These are phyloP conservation scores for Pteruthius melanotis DNA, from an alignment of 2,113 vertebrate genomes.

Conservation along the genomic window DNA sequence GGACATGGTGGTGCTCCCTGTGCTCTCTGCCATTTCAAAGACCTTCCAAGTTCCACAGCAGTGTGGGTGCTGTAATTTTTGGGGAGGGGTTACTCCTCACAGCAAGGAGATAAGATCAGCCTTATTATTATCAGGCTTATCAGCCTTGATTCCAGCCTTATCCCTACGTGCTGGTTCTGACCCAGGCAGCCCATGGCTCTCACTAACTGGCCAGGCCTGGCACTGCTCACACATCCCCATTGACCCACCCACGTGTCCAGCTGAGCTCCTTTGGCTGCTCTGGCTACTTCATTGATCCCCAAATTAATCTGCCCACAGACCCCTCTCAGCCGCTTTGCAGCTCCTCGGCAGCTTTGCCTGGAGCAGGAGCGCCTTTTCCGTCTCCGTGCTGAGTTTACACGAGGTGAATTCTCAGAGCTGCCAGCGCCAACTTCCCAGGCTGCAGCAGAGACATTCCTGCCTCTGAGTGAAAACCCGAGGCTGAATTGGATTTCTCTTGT, in stretches of 20 bases:
- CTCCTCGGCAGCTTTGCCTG: not conserved
- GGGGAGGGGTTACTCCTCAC: not conserved
- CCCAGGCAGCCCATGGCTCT: not conserved
- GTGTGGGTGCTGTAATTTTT: not conserved
- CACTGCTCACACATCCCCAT: not conserved
- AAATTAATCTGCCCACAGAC: not conserved
- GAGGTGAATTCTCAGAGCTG: not conserved
- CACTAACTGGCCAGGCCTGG: not conserved
- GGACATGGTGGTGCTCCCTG: not conserved
- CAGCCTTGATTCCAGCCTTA: not conserved
- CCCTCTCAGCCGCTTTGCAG: not conserved
- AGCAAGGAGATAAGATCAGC: not conserved
- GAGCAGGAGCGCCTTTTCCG: not conserved
- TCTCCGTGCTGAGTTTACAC: not conserved
- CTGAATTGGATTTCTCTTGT: conserved; percentile 9
- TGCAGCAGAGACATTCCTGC: not conserved
- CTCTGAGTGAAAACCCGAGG: not conserved
- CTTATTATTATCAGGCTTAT: too few relatives aligned
- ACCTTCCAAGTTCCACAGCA: not conserved
- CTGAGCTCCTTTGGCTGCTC: not conserved
- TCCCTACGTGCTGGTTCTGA: not conserved
- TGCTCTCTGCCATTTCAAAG: not conserved
- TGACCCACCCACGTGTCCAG: not conserved
- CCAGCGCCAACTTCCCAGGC: not conserved
- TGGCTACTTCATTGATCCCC: not conserved